Evolutionary conservation across 2,888 invertebrate species (phyloP).

Genomic region (Cartodere bifasciata): DNA sequence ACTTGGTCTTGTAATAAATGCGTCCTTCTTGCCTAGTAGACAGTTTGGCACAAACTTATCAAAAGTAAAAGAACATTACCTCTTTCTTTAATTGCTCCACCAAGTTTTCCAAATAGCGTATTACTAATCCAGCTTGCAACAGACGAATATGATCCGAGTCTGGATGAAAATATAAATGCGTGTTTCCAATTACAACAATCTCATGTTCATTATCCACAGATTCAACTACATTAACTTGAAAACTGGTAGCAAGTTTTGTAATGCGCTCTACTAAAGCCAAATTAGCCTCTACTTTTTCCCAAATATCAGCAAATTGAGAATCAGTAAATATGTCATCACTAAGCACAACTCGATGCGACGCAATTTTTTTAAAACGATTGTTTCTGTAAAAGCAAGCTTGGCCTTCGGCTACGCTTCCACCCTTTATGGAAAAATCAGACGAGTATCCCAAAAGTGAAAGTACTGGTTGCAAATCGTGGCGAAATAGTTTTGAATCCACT

Average conservation of each 20-base stretch:
- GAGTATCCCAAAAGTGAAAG: constrained; percentile 42
- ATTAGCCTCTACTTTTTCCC: constrained; percentile 48
- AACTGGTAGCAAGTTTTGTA: constrained; percentile 50
- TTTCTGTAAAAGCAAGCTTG: constrained; percentile 62
- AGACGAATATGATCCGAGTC: constrained; percentile 81
- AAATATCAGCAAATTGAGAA: constrained; percentile 42
- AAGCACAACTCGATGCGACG: constrained; percentile 42
- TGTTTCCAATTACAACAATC: constrained; percentile 60
- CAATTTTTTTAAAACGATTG: constrained; percentile 55
- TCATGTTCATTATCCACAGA: constrained; percentile 38
- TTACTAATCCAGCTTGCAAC: constrained; percentile 64
- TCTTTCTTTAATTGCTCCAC: constrained; percentile 33
- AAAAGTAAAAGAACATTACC: constrained; percentile 22
- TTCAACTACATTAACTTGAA: constrained; percentile 47
- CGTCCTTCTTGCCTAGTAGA: too few relatives aligned
- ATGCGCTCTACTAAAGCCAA: constrained; percentile 44
- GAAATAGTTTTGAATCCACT: constrained; percentile 71
- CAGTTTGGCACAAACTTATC: too few relatives aligned
- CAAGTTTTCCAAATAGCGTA: constrained; percentile 55
- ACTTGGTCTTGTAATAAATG: too few relatives aligned
- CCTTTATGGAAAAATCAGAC: constrained; percentile 58
- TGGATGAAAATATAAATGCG: constrained; percentile 89
- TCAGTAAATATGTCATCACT: constrained; percentile 44
- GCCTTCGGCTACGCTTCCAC: constrained; percentile 65
- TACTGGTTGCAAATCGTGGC: constrained; percentile 48